Conservation (phyloP, 2,888 invertebrate species). For the Seira musarum region DNA sequence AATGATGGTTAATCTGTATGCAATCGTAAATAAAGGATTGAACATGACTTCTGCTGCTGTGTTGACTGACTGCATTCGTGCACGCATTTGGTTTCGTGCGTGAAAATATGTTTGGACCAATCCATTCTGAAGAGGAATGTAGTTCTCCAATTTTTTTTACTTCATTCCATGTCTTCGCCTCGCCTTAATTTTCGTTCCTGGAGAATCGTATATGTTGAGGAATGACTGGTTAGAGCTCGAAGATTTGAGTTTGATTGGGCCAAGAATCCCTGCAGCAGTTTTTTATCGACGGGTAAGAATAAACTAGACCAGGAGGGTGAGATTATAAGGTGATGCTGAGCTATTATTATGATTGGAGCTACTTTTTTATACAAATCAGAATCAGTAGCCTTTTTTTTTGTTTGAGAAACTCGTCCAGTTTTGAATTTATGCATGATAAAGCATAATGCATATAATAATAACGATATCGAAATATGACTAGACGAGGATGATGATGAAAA, state of each 20-base stretch:
- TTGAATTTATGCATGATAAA: constrained; percentile 38
- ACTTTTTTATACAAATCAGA: constrained; percentile 12
- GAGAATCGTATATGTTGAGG: too few relatives aligned
- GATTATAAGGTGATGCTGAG: too few relatives aligned
- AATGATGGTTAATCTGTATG: constrained; percentile 22
- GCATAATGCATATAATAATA: constrained; percentile 32
- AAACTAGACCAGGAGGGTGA: constrained; percentile 33
- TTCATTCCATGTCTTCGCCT: too few relatives aligned
- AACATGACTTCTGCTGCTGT: background rate
- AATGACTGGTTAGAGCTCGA: constrained; percentile 33
- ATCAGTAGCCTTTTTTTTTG: constrained; percentile 17
- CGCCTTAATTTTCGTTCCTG: too few relatives aligned
- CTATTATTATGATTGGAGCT: constrained; percentile 15
- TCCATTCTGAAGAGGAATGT: constrained; percentile 26
- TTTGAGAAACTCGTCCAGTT: constrained; percentile 15
- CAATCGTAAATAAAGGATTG: background rate
- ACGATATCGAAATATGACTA: constrained; percentile 12
- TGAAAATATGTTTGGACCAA: background rate
- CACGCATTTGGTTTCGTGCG: background rate
- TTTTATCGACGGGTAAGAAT: constrained; percentile 11
- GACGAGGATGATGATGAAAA: background rate
- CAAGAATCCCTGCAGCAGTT: constrained; percentile 37
- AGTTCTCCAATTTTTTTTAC: constrained; percentile 21
- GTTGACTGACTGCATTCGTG: too few relatives aligned
- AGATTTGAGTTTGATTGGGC: constrained; percentile 41